phyloP scores from a whole-genome alignment of 2,113 vertebrate genomes.

The Esox niger region DNA sequence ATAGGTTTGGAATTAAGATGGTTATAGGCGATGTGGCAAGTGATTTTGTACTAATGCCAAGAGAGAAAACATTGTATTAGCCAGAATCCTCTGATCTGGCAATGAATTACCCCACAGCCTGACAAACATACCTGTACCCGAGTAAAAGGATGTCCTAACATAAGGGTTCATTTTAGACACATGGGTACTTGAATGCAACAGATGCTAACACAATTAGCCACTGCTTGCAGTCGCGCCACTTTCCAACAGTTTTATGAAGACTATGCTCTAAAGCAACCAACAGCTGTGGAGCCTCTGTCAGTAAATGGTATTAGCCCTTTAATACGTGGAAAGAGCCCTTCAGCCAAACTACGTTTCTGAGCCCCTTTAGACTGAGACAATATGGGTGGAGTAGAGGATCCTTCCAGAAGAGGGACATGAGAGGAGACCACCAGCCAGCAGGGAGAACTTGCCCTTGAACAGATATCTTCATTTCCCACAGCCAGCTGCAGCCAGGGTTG shows the following conservation, averaged over 20 bases:
- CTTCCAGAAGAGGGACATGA: neutral
- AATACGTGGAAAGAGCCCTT: neutral
- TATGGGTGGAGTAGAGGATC: neutral
- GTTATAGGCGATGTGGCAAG: too few species aligned
- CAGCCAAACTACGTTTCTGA: conserved; percentile 4
- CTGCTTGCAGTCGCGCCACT: neutral
- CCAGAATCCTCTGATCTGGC: conserved; percentile 12
- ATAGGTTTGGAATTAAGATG: too few species aligned
- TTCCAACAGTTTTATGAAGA: neutral
- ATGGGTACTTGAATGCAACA: too few species aligned
- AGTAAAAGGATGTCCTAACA: too few species aligned
- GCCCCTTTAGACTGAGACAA: neutral
- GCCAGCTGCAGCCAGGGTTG: neutral
- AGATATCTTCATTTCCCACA: too few species aligned
- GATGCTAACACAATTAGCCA: conserved; percentile 3
- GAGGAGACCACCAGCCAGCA: too few species aligned
- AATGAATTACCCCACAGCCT: conserved; percentile 14
- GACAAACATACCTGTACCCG: too few species aligned
- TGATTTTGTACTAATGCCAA: too few species aligned
- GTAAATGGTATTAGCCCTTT: neutral
- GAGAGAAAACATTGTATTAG: too few species aligned
- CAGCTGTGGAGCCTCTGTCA: neutral
- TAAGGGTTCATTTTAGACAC: too few species aligned
- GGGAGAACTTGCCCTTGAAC: too few species aligned
- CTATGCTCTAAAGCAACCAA: neutral